phyloP scores from a whole-genome alignment of 1,140 invertebrate species.

The Reticulitermes speratus region DNA sequence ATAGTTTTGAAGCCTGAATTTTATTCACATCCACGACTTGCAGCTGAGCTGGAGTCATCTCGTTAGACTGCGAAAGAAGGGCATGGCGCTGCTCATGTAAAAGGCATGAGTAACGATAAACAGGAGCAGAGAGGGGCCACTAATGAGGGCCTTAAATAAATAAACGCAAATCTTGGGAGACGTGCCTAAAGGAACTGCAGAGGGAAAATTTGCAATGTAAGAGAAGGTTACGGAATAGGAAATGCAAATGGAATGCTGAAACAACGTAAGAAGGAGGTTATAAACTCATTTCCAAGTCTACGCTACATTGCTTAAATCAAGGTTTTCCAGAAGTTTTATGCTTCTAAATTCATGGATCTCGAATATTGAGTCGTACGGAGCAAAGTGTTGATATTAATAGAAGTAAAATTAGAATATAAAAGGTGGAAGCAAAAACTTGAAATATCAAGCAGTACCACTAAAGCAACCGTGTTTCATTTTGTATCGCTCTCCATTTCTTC shows the following conservation, averaged over 20 bases:
- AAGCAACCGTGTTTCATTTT: too few relatives aligned
- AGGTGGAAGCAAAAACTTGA: too few relatives aligned
- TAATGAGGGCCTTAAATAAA: slow-evolving; percentile 30
- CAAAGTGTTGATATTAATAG: too few relatives aligned
- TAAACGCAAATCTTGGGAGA: slow-evolving; percentile 18
- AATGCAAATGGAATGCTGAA: background rate
- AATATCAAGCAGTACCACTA: too few relatives aligned
- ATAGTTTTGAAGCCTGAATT: slow-evolving; percentile 16
- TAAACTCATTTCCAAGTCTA: slow-evolving; percentile 22
- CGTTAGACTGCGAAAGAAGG: slow-evolving; percentile 17
- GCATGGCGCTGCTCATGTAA: slow-evolving; percentile 24
- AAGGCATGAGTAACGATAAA: slow-evolving; percentile 25
- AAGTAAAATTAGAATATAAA: too few relatives aligned
- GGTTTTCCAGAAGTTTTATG: too few relatives aligned
- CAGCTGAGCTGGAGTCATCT: background rate
- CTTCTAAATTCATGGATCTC: too few relatives aligned
- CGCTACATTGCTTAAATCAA: too few relatives aligned
- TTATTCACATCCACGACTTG: background rate
- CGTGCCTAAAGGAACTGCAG: background rate
- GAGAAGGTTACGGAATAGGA: background rate
- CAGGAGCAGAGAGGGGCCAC: slow-evolving; percentile 1
- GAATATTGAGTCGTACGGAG: too few relatives aligned
- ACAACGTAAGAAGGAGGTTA: slow-evolving; percentile 19
- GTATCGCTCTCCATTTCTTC: too few relatives aligned
- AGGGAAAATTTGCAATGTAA: background rate